Evolutionary conservation across 2,888 invertebrate genomes (phyloP).

Genomic region (Philereme transversata): DNA sequence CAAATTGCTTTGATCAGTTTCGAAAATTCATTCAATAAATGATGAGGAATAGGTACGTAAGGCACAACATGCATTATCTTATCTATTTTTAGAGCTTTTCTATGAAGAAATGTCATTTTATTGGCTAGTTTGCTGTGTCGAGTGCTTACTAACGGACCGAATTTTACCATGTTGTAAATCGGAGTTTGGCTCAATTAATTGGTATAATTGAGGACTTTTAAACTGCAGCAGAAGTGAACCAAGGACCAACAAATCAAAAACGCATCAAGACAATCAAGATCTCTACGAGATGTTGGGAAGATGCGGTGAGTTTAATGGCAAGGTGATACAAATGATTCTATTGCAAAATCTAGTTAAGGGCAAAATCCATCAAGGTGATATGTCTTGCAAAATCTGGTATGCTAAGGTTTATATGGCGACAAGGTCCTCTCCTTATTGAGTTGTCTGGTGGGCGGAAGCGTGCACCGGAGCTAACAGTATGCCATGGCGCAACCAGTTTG

Average conservation of each 20-base stretch:
- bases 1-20: conserved; percentile 55
- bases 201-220: conserved; percentile 34
- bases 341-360: conserved; percentile 44
- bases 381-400: conserved; percentile 57
- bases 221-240: conserved; percentile 44
- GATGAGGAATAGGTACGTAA: conserved; percentile 20
- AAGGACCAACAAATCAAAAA: conserved; percentile 64
- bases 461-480: conserved; percentile 50
- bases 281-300: conserved; percentile 40
- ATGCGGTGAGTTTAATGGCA: conserved; percentile 61
- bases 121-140: conserved; percentile 33
- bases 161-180: conserved; percentile 25
- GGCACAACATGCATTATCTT: conserved; percentile 6
- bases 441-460: conserved; percentile 69
- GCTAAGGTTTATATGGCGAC: conserved; percentile 61
- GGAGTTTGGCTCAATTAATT: conserved; percentile 29
- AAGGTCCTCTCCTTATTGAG: conserved; percentile 70
- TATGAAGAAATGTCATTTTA: conserved; percentile 45
- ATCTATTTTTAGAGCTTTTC: conserved; percentile 19
- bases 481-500: conserved; percentile 49
- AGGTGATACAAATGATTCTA: conserved; percentile 51
- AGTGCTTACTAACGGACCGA: conserved; percentile 4
- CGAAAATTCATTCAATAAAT: conserved; percentile 56
- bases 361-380: conserved; percentile 45
- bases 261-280: conserved; percentile 58